phyloP scores from a whole-genome alignment of 2,888 invertebrate genomes.

The Cephus spinipes region DNA sequence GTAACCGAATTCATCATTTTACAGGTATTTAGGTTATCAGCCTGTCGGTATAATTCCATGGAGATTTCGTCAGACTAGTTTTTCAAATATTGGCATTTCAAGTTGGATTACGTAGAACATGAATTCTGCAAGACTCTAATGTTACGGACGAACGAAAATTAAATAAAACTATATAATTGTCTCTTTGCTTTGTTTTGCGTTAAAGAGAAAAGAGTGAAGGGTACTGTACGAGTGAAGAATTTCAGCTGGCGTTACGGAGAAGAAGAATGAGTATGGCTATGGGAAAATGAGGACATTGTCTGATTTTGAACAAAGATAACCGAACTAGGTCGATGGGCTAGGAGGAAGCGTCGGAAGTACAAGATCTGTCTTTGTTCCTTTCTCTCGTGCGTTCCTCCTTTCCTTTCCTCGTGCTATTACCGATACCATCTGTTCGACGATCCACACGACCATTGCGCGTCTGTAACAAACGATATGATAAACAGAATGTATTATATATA shows the following conservation, averaged over 20 bases:
- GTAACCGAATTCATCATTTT: neutral
- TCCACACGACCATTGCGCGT: neutral
- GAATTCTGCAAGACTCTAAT: neutral
- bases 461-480: neutral
- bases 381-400: neutral
- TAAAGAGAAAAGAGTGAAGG: no score
- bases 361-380: neutral
- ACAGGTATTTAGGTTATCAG: neutral
- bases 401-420: neutral
- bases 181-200: neutral
- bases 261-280: neutral
- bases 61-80: neutral
- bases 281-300: neutral
- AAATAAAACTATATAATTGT: neutral
- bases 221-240: neutral
- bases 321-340: neutral
- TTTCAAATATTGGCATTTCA: neutral
- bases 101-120: neutral
- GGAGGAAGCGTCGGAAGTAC: neutral
- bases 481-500: neutral
- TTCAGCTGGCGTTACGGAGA: neutral
- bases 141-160: neutral
- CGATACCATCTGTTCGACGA: neutral
- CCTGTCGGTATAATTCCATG: neutral
- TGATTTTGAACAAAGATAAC: neutral